These are phyloP conservation scores for Carpatolechia fugitivella DNA, from an alignment of 2,888 invertebrate species.

Conservation along the genomic window DNA sequence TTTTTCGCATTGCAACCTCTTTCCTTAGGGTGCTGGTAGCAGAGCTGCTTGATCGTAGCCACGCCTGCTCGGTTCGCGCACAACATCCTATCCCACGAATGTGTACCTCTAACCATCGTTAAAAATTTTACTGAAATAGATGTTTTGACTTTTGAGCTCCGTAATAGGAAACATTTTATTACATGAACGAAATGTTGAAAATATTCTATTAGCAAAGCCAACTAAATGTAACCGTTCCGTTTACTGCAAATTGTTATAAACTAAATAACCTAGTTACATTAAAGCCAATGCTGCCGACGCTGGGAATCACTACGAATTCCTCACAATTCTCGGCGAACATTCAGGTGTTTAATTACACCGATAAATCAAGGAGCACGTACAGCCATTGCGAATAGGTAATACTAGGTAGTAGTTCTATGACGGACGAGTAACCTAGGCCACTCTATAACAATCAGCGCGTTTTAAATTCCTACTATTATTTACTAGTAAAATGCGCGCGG, in stretches of 20 bases:
- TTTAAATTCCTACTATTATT: not conserved
- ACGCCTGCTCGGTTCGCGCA: too few relatives aligned
- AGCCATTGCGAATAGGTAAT: slow-evolving; percentile 38
- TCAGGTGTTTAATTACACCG: slow-evolving; percentile 65
- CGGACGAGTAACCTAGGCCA: not conserved
- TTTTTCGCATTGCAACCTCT: too few relatives aligned
- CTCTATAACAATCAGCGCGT: not conserved
- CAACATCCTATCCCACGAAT: too few relatives aligned
- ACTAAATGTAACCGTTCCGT: too few relatives aligned
- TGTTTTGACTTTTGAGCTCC: too few relatives aligned
- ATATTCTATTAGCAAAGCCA: too few relatives aligned
- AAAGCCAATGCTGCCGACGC: not conserved
- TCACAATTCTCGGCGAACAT: slow-evolving; percentile 57
- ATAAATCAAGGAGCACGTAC: slow-evolving; percentile 57
- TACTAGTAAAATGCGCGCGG: not conserved
- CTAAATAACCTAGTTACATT: slow-evolving; percentile 4
- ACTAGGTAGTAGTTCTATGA: slow-evolving; percentile 10
- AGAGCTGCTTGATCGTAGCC: too few relatives aligned
- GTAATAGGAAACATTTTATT: too few relatives aligned
- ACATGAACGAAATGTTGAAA: too few relatives aligned
- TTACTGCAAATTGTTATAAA: not conserved
- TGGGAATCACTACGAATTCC: slow-evolving; percentile 6
- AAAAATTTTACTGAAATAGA: too few relatives aligned
- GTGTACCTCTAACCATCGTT: too few relatives aligned
- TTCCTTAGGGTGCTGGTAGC: too few relatives aligned